Evolutionary conservation across 1,140 invertebrate species (phyloP), one percentile per base, ranked within the genome.

Genomic region (Heliothis virescens): DNA sequence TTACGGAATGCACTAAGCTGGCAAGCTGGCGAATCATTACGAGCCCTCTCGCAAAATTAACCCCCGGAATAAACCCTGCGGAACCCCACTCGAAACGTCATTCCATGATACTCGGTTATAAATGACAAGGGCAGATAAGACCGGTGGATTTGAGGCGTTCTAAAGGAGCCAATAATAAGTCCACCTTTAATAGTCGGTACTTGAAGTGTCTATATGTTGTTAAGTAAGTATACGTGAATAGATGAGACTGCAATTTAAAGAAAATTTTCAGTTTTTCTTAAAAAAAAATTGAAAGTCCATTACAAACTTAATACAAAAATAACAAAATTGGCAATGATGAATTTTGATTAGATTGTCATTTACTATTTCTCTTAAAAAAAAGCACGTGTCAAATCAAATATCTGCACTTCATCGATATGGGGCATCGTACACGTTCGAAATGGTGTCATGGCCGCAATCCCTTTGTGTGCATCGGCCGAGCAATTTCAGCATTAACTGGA

Each of bases 91-190:
- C 67, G 74, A 78, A 69, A 79, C 63, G 83, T 84, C 83, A 84
- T 79, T 82, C 63, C 63, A 60, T 84, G 81, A 84, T 84, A 62
- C 81, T 71, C 74, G 52, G 79, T 84, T 82, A 84, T 84, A 82
- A 84, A 84, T 82, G 83, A 84, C 72, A 63, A 69, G 83, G 79
- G 74, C 57, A 78, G 83, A 84, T 84, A 84, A 84, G 74, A 78
- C 81, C 60, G 26, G 10, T 63, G 81, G 81, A 82, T 82, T 84
- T 76, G 48, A 65, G 52, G 74, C 26, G 60, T 63, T 77, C 47
- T 65, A n/a, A 71, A 74, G 69, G 71, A 79, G 62, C 59, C 62
- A 75, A 73, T 79, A 52, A 79, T 71, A 65, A 50, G 73, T 60
- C 53, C 48, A 73, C 47, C 52, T 26, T 60, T 59, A 47, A 59